phyloP scores from a whole-genome alignment of 2,888 invertebrate species.

The Nemotelus nigrinus region DNA sequence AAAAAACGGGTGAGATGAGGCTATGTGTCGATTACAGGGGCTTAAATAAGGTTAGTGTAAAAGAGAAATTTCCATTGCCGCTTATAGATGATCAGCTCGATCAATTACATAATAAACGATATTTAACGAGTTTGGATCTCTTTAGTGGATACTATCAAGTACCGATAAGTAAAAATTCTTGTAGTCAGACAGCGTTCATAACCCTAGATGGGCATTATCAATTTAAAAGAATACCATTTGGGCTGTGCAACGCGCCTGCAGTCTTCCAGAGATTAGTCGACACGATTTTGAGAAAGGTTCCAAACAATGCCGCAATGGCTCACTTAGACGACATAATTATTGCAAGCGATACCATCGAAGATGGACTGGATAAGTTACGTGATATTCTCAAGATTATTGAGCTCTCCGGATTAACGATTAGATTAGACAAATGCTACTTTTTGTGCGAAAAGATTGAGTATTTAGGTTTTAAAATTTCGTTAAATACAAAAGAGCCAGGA shows the following conservation, averaged over 20 bases:
- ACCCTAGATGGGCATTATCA: constrained; percentile 52
- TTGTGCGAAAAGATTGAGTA: not conserved
- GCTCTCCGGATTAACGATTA: too few species aligned
- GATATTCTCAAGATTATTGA: not conserved
- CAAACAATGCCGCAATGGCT: constrained; percentile 46
- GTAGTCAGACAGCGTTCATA: constrained; percentile 53
- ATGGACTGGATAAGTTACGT: constrained; percentile 41
- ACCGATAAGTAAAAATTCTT: constrained; percentile 51
- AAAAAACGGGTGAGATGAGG: not conserved
- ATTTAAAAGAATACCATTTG: constrained; percentile 36
- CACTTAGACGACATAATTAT: constrained; percentile 44
- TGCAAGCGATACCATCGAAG: constrained; percentile 46
- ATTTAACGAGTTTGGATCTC: constrained; percentile 52
- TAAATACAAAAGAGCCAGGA: not conserved
- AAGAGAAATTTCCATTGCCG: not conserved
- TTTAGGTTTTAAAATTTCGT: constrained; percentile 21
- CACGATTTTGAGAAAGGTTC: not conserved
- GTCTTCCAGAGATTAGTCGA: constrained; percentile 46
- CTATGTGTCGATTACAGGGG: not conserved
- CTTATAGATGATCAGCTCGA: constrained; percentile 34
- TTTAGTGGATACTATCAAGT: constrained; percentile 53
- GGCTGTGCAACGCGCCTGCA: not conserved
- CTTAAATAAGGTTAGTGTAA: not conserved
- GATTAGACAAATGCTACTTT: constrained; percentile 5
- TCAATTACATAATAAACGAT: constrained; percentile 42